Percentiles rank a stretch among this genome's conserved stretches.
Conservation (phyloP, 2,888 invertebrate genomes). For the Tanypteryx hageni region DNA sequence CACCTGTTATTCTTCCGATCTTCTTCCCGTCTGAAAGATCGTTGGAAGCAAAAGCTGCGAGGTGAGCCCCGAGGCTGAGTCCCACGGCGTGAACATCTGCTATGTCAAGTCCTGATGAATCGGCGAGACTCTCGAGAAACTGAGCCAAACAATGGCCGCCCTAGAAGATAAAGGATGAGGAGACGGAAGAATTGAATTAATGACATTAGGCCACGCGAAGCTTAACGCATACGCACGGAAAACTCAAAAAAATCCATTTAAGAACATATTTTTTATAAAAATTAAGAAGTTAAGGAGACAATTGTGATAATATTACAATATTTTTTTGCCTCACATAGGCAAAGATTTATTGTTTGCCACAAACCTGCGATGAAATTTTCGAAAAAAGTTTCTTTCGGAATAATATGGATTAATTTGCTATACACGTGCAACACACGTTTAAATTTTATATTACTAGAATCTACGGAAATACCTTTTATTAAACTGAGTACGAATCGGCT, state of each 20-base stretch:
- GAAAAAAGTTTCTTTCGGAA: no score
- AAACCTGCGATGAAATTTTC: no score
- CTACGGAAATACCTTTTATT: no score
- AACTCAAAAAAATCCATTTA: no score
- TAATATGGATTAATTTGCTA: no score
- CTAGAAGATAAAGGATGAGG: background rate
- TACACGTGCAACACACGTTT: background rate
- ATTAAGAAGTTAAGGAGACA: no score
- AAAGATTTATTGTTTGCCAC: no score
- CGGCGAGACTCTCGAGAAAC: constrained; percentile 71
- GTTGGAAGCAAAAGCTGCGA: constrained; percentile 78
- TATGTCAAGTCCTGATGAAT: constrained; percentile 70
- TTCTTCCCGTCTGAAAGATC: constrained; percentile 66
- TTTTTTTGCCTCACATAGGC: no score
- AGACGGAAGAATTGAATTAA: background rate
- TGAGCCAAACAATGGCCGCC: constrained; percentile 80
- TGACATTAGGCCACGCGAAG: background rate
- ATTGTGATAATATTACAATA: no score
- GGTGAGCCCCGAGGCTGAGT: constrained; percentile 77
- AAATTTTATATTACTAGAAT: background rate
- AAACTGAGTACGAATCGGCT: no score
- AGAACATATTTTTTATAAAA: no score
- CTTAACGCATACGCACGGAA: no score
- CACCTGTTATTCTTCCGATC: constrained; percentile 70
- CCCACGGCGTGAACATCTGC: constrained; percentile 77